These are phyloP conservation scores for Sebastes elongatus DNA, from an alignment of 2,797 vertebrate genomes.

Conservation along the genomic window DNA sequence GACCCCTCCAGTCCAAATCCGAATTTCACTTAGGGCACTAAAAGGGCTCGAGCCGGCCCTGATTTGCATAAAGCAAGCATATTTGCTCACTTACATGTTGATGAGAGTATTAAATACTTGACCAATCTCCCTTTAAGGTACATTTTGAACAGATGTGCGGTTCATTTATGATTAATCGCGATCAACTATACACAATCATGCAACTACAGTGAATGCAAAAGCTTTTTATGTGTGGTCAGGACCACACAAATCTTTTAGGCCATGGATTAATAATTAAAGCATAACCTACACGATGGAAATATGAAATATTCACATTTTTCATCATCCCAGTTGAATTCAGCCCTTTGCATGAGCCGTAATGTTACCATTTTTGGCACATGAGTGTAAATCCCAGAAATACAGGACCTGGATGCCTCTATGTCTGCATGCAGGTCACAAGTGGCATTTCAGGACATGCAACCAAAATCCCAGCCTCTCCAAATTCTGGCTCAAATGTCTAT, in stretches of 20 bases:
- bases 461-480: neutral
- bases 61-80: too few relatives aligned
- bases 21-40: too few relatives aligned
- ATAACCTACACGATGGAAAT: neutral
- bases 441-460: neutral
- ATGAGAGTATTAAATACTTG: too few relatives aligned
- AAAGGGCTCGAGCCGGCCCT: too few relatives aligned
- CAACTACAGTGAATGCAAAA: neutral
- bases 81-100: too few relatives aligned
- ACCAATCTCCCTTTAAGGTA: too few relatives aligned
- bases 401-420: neutral
- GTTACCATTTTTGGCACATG: neutral
- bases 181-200: too few relatives aligned
- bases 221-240: neutral
- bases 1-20: too few relatives aligned
- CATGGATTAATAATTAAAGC: neutral
- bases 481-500: conserved; percentile 6
- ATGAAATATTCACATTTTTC: neutral
- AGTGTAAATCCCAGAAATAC: conserved; percentile 4
- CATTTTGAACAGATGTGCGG: too few relatives aligned
- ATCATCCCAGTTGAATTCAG: neutral
- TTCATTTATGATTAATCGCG: too few relatives aligned
- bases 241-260: neutral
- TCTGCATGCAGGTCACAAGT: conserved; percentile 12
- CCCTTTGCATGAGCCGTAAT: neutral